Conservation (phyloP, 2,888 invertebrate genomes). For the Drosophila neotestacea region DNA sequence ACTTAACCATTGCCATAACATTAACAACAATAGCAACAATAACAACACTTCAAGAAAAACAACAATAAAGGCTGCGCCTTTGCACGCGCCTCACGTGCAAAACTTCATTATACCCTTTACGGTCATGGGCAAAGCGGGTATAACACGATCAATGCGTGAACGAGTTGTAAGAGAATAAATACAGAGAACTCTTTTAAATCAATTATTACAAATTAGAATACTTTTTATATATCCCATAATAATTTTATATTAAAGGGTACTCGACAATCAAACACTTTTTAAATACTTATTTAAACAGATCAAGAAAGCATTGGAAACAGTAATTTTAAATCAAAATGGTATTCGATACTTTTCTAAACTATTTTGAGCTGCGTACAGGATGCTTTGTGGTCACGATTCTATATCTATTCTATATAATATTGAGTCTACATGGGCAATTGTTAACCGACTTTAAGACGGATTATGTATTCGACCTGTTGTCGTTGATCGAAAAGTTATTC, state of each 20-base stretch:
- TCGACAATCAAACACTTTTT: neutral
- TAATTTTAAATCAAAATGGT: conserved; percentile 6
- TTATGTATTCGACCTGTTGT: neutral
- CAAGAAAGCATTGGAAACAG: neutral
- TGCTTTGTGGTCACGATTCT: conserved; percentile 12
- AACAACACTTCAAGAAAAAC: conserved; percentile 17
- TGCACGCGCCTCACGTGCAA: conserved; percentile 70
- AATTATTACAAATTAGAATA: no score
- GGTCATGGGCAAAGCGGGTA: neutral
- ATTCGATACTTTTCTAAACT: conserved; percentile 24
- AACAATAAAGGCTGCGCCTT: conserved; percentile 62
- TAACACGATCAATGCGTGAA: conserved; percentile 1
- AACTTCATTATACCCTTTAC: conserved; percentile 40
- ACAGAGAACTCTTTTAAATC: no score
- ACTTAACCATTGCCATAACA: conserved; percentile 12
- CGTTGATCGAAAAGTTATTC: neutral
- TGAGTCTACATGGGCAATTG: conserved; percentile 7
- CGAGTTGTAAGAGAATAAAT: neutral
- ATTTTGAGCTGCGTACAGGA: conserved; percentile 29
- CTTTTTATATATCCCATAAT: no score
- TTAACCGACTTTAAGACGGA: neutral
- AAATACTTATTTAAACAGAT: neutral
- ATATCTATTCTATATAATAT: conserved; percentile 6
- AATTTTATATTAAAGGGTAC: neutral
- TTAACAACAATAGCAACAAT: conserved; percentile 10